phyloP scores from a whole-genome alignment of 2,888 invertebrate genomes.

The Dendrolimus pini region DNA sequence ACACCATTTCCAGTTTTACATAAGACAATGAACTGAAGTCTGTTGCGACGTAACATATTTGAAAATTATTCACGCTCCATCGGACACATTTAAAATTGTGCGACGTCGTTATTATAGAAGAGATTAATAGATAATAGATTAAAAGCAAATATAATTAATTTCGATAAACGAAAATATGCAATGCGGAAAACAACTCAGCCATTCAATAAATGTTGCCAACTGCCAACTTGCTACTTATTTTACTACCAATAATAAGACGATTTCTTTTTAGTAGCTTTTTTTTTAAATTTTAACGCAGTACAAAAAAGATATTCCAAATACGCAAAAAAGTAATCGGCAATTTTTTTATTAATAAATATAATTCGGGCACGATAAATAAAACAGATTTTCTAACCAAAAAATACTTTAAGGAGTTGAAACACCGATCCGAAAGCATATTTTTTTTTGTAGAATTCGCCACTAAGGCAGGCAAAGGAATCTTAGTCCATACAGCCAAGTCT shows the following conservation, averaged over 20 bases:
- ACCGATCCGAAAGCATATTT: too few species aligned
- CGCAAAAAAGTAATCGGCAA: too few species aligned
- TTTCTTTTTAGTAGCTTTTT: background rate
- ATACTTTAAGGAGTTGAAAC: too few species aligned
- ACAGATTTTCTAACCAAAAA: too few species aligned
- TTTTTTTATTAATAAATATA: too few species aligned
- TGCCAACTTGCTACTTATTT: conserved; percentile 12
- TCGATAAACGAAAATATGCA: conserved; percentile 47
- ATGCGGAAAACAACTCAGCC: conserved; percentile 59
- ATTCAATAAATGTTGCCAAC: conserved; percentile 43
- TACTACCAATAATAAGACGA: background rate
- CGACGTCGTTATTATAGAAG: conserved; percentile 14
- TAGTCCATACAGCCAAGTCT: too few species aligned
- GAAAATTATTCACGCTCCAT: conserved; percentile 29
- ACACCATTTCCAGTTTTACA: conserved; percentile 75
- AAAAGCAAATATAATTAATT: conserved; percentile 31
- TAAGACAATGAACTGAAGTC: conserved; percentile 73
- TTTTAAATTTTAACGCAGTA: too few species aligned
- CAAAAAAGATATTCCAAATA: too few species aligned
- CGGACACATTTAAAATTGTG: conserved; percentile 16
- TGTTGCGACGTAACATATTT: conserved; percentile 58
- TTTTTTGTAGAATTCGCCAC: too few species aligned
- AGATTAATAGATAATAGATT: conserved; percentile 21
- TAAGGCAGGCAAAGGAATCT: too few species aligned
- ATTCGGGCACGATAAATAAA: too few species aligned